Evolutionary conservation across 1,140 invertebrate genomes (phyloP).

Genomic region (Chrysomallon squamiferum): DNA sequence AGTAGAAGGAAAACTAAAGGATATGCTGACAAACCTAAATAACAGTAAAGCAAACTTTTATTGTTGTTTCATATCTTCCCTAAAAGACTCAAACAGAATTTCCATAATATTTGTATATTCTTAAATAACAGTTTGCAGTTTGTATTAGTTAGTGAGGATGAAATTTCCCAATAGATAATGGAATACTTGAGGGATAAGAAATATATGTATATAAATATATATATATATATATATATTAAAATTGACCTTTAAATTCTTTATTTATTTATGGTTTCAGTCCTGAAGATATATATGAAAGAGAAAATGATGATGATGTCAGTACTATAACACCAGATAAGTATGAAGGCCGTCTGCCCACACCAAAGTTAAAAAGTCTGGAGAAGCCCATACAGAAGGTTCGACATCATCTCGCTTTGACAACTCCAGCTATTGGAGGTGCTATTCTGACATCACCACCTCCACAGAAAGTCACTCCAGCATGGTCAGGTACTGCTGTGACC

Average conservation of each 20-base stretch:
- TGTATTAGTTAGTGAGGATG: no score
- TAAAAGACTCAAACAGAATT: background rate
- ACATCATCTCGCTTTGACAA: conserved; percentile 56
- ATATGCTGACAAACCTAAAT: background rate
- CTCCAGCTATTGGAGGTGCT: conserved; percentile 53
- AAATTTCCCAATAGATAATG: no score
- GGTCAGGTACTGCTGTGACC: conserved; percentile 14
- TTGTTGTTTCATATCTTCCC: background rate
- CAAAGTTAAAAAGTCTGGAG: conserved; percentile 21
- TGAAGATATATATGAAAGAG: background rate
- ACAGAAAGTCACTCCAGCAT: conserved; percentile 8
- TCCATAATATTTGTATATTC: background rate
- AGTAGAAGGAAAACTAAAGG: background rate
- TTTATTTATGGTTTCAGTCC: background rate
- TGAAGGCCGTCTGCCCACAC: conserved; percentile 50
- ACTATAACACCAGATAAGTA: conserved; percentile 10
- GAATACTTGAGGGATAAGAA: no score
- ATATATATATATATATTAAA: no score
- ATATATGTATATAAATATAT: no score
- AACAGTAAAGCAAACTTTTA: background rate
- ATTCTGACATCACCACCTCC: conserved; percentile 43
- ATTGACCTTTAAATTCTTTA: no score
- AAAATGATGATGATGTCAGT: conserved; percentile 2
- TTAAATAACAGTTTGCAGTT: background rate
- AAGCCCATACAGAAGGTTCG: conserved; percentile 9